phyloP scores from a whole-genome alignment of 1,140 invertebrate species.

The Dufourea novaeangliae region DNA sequence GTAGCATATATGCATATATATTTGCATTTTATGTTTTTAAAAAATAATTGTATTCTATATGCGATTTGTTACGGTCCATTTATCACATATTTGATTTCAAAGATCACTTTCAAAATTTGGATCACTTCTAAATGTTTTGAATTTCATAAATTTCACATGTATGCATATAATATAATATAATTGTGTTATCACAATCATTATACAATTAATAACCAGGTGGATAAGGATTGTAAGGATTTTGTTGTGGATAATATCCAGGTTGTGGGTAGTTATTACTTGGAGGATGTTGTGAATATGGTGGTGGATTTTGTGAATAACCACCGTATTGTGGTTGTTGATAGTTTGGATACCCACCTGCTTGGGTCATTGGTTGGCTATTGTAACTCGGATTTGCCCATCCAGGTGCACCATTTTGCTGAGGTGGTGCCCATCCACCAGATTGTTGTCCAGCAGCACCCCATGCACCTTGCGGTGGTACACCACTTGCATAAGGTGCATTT shows the following conservation, averaged over 20 bases:
- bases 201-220: conserved; percentile 57
- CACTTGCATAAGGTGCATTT: conserved; percentile 78
- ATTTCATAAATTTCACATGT: neutral
- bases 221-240: conserved; percentile 60
- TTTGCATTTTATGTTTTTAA: neutral
- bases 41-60: neutral
- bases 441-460: conserved; percentile 63
- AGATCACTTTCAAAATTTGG: neutral
- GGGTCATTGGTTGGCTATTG: conserved; percentile 77
- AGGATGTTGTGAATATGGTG: conserved; percentile 71
- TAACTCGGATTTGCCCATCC: conserved; percentile 79
- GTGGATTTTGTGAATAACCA: conserved; percentile 72
- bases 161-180: conserved; percentile 22
- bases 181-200: conserved; percentile 20
- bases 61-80: neutral
- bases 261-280: conserved; percentile 57
- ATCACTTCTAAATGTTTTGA: neutral
- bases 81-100: neutral
- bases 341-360: conserved; percentile 80
- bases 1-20: conserved; percentile 1
- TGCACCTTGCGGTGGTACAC: conserved; percentile 67
- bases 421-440: conserved; percentile 45
- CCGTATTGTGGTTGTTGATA: conserved; percentile 74
- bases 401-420: conserved; percentile 72
- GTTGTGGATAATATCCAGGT: conserved; percentile 58